phyloP scores from a whole-genome alignment of 37 sponge, comb jelly and placozoan species.

The Beroe forskalii region DNA sequence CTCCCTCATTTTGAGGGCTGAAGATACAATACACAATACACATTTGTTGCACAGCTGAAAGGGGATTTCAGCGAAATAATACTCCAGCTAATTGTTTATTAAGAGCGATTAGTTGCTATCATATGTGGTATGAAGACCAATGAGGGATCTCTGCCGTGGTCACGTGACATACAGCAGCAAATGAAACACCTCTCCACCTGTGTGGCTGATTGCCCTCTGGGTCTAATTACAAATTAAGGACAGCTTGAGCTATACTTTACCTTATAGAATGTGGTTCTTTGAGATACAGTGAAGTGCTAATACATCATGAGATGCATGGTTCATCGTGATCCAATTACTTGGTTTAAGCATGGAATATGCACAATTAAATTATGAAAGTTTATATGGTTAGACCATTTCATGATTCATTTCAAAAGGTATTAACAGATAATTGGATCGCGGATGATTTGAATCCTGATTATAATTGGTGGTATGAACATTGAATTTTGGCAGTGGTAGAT shows the following conservation, averaged over 20 bases:
- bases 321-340: too few relatives aligned
- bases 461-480: background rate
- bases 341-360: too few relatives aligned
- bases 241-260: slow-evolving; percentile 11
- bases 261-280: slow-evolving; percentile 2
- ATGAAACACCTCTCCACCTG: background rate
- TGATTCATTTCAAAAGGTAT: too few relatives aligned
- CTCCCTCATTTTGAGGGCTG: too few relatives aligned
- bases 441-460: too few relatives aligned
- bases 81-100: slow-evolving; percentile 62
- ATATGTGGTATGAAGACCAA: background rate
- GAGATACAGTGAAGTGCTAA: background rate
- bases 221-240: slow-evolving; percentile 65
- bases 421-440: too few relatives aligned
- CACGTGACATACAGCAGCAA: slow-evolving; percentile 20
- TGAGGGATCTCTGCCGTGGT: background rate
- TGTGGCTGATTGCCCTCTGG: slow-evolving; percentile 41
- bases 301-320: background rate
- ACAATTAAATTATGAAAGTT: too few relatives aligned
- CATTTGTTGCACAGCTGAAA: background rate
- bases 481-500: background rate
- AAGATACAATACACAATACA: background rate
- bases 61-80: slow-evolving; percentile 49
- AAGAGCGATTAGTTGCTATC: slow-evolving; percentile 54
- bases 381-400: too few relatives aligned